A percentile compares a stretch with the other conserved stretches of the same genome.
These are phyloP conservation scores for Hippasteria phrygiana DNA, from an alignment of 53 echinoderm and acorn worm genomes.

Conservation along the genomic window DNA sequence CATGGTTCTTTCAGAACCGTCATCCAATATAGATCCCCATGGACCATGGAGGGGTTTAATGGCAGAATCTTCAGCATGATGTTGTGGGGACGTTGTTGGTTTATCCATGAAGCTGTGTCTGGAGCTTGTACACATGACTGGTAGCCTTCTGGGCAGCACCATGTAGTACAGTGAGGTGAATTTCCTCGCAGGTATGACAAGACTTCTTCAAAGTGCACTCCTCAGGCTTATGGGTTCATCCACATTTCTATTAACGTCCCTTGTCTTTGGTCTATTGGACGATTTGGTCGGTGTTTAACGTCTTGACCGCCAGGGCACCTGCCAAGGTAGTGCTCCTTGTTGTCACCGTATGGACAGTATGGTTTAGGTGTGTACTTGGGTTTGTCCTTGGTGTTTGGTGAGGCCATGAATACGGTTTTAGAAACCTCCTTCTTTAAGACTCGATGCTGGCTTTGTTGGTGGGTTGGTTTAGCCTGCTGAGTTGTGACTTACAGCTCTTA, in stretches of 20 bases:
- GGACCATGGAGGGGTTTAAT: constrained; percentile 16
- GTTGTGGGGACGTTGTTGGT: background rate
- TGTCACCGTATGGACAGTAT: constrained; percentile 6
- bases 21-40: background rate
- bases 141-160: constrained; percentile 1
- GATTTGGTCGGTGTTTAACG: background rate
- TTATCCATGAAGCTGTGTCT: background rate
- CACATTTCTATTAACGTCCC: constrained; percentile 8
- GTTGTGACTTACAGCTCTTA: background rate
- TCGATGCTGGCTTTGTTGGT: background rate
- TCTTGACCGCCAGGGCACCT: constrained; percentile 13
- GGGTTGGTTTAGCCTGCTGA: background rate
- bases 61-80: constrained; percentile 9
- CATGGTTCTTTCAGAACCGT: constrained; percentile 32
- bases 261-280: background rate
- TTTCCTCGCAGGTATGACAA: constrained; percentile 25
- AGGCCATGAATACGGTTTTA: background rate
- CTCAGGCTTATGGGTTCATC: constrained; percentile 16
- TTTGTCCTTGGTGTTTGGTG: background rate
- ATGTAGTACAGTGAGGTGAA: constrained; percentile 32
- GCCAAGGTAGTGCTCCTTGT: constrained; percentile 12
- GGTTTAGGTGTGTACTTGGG: constrained; percentile 3
- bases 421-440: background rate
- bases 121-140: background rate
- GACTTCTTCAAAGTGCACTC: constrained; percentile 14